A percentile compares a stretch with the other conserved stretches of the same genome.
These are phyloP conservation scores for honey bee (Apis mellifera) DNA, from an alignment of 1,140 invertebrate species.

Conservation along the genomic window DNA sequence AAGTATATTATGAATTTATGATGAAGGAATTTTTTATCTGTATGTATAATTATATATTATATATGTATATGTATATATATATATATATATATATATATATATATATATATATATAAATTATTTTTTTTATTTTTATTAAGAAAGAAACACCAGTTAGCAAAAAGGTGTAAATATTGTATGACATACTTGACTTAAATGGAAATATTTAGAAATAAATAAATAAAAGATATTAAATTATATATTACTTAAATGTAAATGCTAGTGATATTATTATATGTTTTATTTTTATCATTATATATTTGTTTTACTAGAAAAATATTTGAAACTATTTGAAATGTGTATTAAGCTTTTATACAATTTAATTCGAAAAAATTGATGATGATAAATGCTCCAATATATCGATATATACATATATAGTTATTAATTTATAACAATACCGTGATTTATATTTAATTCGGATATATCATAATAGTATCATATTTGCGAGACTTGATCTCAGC, in stretches of 20 bases:
- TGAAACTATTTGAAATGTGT: neutral
- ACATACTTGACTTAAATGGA: neutral
- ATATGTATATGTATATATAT: neutral
- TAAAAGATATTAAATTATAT: neutral
- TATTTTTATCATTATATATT: neutral
- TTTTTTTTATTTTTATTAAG: constrained; percentile 6
- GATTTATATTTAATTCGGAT: constrained; percentile 14
- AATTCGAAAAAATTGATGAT: neutral
- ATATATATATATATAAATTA: neutral
- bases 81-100: neutral
- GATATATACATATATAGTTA: neutral
- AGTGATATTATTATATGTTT: neutral
- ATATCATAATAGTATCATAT: constrained; percentile 36
- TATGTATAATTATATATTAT: neutral
- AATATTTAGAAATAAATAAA: neutral
- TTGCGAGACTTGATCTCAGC: constrained; percentile 38
- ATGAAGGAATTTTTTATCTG: neutral
- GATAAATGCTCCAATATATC: too few species aligned
- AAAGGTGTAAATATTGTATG: constrained; percentile 2
- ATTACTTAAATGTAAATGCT: neutral
- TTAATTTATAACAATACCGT: constrained; percentile 42
- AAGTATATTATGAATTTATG: neutral
- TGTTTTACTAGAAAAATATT: neutral
- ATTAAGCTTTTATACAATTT: too few species aligned
- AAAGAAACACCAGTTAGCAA: neutral